A percentile compares a stretch with the other conserved stretches of the same genome.
Evolutionary conservation across 2,888 invertebrate species (phyloP).

Genomic region (Thyatira batis): DNA sequence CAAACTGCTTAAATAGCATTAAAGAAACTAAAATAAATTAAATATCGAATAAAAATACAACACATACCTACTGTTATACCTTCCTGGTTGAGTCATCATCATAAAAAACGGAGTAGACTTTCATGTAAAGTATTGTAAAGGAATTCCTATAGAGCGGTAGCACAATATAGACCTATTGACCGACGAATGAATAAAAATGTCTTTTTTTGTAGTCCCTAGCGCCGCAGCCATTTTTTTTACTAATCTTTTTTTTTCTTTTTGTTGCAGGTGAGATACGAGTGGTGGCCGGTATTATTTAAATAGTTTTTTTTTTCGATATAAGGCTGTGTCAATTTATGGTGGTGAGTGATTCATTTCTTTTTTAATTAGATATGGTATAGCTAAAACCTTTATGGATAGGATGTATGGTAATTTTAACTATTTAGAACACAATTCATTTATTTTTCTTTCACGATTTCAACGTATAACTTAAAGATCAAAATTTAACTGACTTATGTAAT

Average conservation of each 20-base stretch:
- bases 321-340: too few species aligned
- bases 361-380: too few species aligned
- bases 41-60: too few species aligned
- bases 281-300: conserved; percentile 20
- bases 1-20: too few species aligned
- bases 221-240: conserved; percentile 22
- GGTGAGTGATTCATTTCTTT: too few species aligned
- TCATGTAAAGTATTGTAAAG: neutral
- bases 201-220: neutral
- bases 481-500: too few species aligned
- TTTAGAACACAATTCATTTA: too few species aligned
- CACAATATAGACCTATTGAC: neutral
- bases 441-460: too few species aligned
- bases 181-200: neutral
- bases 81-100: neutral
- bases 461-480: too few species aligned
- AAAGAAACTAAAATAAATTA: too few species aligned
- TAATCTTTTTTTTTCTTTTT: conserved; percentile 37
- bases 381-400: too few species aligned
- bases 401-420: too few species aligned
- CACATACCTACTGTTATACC: neutral
- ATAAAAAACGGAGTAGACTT: neutral
- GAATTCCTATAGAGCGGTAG: neutral
- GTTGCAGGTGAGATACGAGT: conserved; percentile 46
- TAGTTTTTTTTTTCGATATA: neutral